Evolutionary conservation across 1,140 invertebrate species (phyloP), one percentile per base, ranked within the genome.

Genomic region (Sipha flava): DNA sequence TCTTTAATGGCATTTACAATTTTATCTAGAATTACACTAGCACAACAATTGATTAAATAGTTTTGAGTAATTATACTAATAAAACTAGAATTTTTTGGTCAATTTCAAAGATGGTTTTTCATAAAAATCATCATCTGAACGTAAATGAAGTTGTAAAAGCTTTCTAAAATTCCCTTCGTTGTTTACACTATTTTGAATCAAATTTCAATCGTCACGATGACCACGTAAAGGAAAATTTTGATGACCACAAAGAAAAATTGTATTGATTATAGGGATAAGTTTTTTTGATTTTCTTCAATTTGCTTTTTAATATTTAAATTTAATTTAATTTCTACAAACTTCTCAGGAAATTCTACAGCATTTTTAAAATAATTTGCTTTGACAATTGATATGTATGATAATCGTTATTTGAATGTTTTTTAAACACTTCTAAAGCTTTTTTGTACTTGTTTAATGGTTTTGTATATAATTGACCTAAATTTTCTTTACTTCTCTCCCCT

Each of bases 151-250:
- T n/a, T n/a, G n/a, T n/a, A n/a, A 82, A 82, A 57, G 54, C 14
- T 57, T 14, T 57, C 26, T 57, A 43, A 43, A 43, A 43, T 43
- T 43, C 9, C 9, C 40, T 43, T 23, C 31, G 18, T 18, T 57
- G 52, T 79, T 45, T 62, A 31, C 57, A 47, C 21, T 79, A 37
- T 21, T n/a, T 23, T 47, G 77, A 21, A 37, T 7, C 26, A 81
- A 34, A 21, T 21, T 6, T 26, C 81, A 73, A 47, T 80, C 79
- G 68, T 80, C 82, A n/a, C 81, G 6, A 66, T 81, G 82, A 26
- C 82, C 73, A 31, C 82, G 34, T 34, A 82, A 64, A 57, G 82
- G 31, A 57, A n/a, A 81, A 21, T 81, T 80, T 75, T 82, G 68
- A 37, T 29, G n/a, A 26, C 81, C 75, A 70, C 64, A 80, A 26